These are phyloP conservation scores for Pleuronectes platessa DNA, from an alignment of 2,113 vertebrate species.

Conservation along the genomic window DNA sequence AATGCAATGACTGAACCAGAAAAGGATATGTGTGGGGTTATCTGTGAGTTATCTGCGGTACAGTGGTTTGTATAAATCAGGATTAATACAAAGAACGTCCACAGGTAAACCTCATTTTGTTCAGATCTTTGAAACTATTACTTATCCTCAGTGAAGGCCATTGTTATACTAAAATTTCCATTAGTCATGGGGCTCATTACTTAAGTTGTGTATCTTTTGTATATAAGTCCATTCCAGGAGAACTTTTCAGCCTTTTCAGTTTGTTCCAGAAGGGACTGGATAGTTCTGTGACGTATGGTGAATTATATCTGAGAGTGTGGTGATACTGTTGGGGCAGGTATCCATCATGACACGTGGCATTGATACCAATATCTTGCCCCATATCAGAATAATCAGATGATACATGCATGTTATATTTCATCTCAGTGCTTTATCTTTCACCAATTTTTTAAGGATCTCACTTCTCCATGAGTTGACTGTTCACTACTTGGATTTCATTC, in stretches of 20 bases:
- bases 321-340: conserved; percentile 25
- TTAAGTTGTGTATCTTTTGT: conserved; percentile 16
- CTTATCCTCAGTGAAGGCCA: background rate
- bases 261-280: conserved; percentile 37
- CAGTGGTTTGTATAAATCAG: background rate
- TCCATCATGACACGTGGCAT: conserved; percentile 35
- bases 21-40: background rate
- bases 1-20: conserved; percentile 10
- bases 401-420: background rate
- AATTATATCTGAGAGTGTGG: conserved; percentile 35
- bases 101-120: background rate
- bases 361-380: background rate
- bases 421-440: conserved; percentile 2
- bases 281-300: conserved; percentile 43
- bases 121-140: background rate
- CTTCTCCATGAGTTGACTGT: background rate
- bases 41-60: no score
- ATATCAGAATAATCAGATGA: conserved; percentile 1
- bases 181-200: background rate
- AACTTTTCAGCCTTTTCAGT: conserved; percentile 14
- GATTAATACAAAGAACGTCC: background rate
- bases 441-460: background rate
- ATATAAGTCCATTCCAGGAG: background rate
- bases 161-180: no score
- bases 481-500: conserved; percentile 16